Evolutionary conservation across 2,888 invertebrate species (phyloP).

Genomic region (Phortica magna): DNA sequence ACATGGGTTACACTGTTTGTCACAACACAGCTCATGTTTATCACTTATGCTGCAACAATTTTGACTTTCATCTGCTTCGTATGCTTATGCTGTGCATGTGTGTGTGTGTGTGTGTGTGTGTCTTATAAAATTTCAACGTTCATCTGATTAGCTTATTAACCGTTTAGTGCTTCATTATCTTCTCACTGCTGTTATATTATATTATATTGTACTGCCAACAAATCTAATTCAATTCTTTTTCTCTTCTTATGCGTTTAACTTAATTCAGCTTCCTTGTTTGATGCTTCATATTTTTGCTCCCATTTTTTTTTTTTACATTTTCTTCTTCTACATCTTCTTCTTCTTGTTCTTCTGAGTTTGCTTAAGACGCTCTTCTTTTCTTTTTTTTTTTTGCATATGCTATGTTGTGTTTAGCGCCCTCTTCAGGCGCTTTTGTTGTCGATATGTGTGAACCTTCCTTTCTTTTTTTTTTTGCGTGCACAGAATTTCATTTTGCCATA

Average conservation of each 20-base stretch:
- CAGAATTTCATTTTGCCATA: slow-evolving; percentile 52
- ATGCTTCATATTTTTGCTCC: not conserved
- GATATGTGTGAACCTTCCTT: not conserved
- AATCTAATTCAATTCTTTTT: slow-evolving; percentile 54
- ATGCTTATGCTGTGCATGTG: not conserved
- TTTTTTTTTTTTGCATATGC: slow-evolving; percentile 6
- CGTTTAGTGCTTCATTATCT: slow-evolving; percentile 60
- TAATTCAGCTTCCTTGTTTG: not conserved
- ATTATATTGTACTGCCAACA: not conserved
- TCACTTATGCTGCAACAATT: not conserved
- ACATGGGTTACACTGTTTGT: too few species aligned
- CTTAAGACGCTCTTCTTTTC: slow-evolving; percentile 3
- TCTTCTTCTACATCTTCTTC: slow-evolving; percentile 10
- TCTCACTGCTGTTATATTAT: not conserved
- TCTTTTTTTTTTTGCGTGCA: not conserved
- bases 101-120: too few species aligned
- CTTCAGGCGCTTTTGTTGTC: slow-evolving; percentile 46
- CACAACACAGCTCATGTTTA: too few species aligned
- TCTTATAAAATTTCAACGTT: slow-evolving; percentile 3
- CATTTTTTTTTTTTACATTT: too few species aligned
- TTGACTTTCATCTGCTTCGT: not conserved
- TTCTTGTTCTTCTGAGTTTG: slow-evolving; percentile 24
- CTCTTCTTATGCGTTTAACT: slow-evolving; percentile 36
- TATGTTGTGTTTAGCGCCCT: slow-evolving; percentile 49
- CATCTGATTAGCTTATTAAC: slow-evolving; percentile 69